These are phyloP conservation scores for Drosophila punjabiensis DNA, from an alignment of 1,140 invertebrate species.

Conservation along the genomic window DNA sequence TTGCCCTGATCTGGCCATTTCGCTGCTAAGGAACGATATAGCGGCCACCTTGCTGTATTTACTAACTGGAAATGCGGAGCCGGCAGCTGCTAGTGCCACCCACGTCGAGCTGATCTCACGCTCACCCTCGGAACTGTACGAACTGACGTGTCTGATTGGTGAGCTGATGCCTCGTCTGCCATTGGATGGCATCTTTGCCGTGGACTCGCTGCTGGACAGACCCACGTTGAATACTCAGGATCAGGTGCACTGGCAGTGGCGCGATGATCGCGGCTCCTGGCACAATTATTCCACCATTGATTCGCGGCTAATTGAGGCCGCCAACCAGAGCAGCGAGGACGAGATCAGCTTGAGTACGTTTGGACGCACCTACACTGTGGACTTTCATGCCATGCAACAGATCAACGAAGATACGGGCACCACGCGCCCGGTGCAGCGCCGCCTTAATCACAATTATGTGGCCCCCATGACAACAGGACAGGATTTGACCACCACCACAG, in stretches of 20 bases:
- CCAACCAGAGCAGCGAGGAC: slow-evolving; percentile 96
- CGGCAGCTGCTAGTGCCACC: slow-evolving; percentile 58
- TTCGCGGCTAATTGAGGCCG: slow-evolving; percentile 91
- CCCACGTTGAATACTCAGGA: slow-evolving; percentile 90
- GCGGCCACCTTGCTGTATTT: slow-evolving; percentile 97
- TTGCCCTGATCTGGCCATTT: slow-evolving; percentile 96
- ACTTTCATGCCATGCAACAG: slow-evolving; percentile 98
- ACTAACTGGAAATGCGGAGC: slow-evolving; percentile 92
- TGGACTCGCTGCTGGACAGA: slow-evolving; percentile 94
- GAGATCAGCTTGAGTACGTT: slow-evolving; percentile 96
- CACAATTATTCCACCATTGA: slow-evolving; percentile 89
- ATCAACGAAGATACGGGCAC: slow-evolving; percentile 99
- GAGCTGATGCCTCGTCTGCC: slow-evolving; percentile 98
- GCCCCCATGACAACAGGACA: slow-evolving; percentile 64
- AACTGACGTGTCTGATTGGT: slow-evolving; percentile 97
- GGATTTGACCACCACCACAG: slow-evolving; percentile 59
- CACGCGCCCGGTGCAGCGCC: slow-evolving; percentile 94
- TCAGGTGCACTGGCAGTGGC: slow-evolving; percentile 97
- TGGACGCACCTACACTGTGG: slow-evolving; percentile 97
- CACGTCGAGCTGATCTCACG: slow-evolving; percentile 94
- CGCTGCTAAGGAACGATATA: slow-evolving; percentile 97
- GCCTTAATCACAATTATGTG: slow-evolving; percentile 85
- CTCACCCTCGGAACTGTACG: slow-evolving; percentile 97
- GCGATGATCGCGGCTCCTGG: slow-evolving; percentile 95
- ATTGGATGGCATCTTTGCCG: slow-evolving; percentile 96